Evolutionary conservation across 2,797 vertebrate genomes (phyloP).

Genomic region (Balearica regulorum): DNA sequence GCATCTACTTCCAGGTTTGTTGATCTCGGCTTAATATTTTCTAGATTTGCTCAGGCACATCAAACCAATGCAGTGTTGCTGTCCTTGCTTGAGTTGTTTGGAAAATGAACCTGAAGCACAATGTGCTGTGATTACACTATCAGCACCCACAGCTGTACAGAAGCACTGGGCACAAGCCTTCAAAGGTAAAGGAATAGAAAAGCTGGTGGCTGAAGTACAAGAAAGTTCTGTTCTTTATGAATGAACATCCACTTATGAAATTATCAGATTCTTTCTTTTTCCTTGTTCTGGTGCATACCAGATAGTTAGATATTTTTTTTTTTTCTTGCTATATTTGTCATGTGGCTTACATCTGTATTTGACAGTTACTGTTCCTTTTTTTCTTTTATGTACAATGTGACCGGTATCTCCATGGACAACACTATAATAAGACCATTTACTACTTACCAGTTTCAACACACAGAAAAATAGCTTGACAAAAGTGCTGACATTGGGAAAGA

Average conservation of each 20-base stretch:
- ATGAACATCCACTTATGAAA: not conserved
- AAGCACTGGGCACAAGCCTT: not conserved
- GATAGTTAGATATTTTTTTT: not conserved
- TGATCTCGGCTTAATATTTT: not conserved
- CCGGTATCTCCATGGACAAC: not conserved
- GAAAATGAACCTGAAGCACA: not conserved
- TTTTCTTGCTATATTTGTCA: not conserved
- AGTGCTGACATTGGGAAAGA: not conserved
- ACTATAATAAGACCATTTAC: not conserved
- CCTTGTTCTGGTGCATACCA: not conserved
- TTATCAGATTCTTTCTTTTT: not conserved
- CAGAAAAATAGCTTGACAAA: not conserved
- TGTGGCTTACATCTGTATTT: not conserved
- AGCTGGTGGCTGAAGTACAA: not conserved
- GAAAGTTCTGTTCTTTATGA: not conserved
- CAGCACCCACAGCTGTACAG: not conserved
- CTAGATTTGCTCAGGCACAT: not conserved
- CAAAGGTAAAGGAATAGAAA: not conserved
- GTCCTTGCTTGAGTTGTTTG: not conserved
- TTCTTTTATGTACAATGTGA: not conserved
- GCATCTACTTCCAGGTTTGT: not conserved
- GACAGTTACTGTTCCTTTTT: not conserved
- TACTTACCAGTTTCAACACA: not conserved
- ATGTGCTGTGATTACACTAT: not conserved
- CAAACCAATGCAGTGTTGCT: not conserved